Evolutionary conservation across 2,113 vertebrate species (phyloP), one percentile per base, ranked within the genome.

Genomic region (Echinops telfairi): DNA sequence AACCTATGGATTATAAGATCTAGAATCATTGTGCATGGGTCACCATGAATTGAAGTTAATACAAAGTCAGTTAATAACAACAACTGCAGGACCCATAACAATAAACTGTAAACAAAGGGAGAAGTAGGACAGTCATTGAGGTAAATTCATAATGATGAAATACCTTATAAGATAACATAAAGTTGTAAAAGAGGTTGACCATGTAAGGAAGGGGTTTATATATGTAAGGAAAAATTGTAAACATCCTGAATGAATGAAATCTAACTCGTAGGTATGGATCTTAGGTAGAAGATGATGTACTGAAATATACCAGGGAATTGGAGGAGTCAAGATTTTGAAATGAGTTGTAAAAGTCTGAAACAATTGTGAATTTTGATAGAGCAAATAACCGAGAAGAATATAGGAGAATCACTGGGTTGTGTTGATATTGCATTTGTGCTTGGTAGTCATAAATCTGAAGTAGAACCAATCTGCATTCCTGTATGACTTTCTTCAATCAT

Each of bases 401-500:
- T 1, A 57, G 25, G 70, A 40, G 3, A 89, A 40, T 68, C 81
- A 3, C 15, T 71, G 82, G 23, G 57, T 9, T n/a, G 82, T 25
- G 2, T 62, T 62, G 79, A 70, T 20, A 79, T 25, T 79, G 6
- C 23, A 75, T 85, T 89, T 92, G 40, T 90, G 73, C 31, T 91
- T 87, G 66, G 40, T 64, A 80, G 88, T 86, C 47, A 87, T 57
- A 86, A 93, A 91, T 75, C 40, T 83, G 29, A 91, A 92, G 47
- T 80, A 81, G 16, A 94, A 75, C 57, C 22, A 85, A 83, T 92
- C 31, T 94, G 31, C 0, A 64, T 12, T 90, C 91, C 62, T 79
- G 6, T 79, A 22, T 47, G 70, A 83, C 57, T 73, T 90, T 88
- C 89, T 83, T 36, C 12, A 27, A 7, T 40, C 38, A 17, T 92